These are phyloP conservation scores for Marmota flaviventris DNA, from an alignment of 2,113 vertebrate genomes.

Conservation along the genomic window DNA sequence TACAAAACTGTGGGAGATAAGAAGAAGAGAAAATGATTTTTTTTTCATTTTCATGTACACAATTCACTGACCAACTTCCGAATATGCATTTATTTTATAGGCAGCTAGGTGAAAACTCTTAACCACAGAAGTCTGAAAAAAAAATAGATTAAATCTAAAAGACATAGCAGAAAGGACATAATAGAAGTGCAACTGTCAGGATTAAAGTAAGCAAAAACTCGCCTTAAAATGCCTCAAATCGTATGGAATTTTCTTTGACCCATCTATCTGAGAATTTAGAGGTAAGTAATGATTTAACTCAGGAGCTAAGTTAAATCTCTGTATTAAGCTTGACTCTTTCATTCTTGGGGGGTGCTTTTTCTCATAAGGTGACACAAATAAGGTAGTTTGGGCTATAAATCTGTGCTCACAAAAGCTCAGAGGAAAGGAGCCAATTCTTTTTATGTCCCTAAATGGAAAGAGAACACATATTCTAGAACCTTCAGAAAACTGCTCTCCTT, in stretches of 20 bases:
- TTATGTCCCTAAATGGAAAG: not conserved
- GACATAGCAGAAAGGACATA: not conserved
- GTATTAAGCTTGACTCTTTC: not conserved
- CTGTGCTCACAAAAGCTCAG: not conserved
- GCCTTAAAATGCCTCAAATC: not conserved
- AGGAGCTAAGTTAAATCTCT: not conserved
- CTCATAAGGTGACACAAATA: not conserved
- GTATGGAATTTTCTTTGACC: not conserved
- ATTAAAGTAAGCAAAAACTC: not conserved
- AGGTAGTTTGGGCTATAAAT: not conserved
- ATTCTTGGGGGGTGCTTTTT: not conserved
- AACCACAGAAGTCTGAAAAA: not conserved
- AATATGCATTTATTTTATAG: not conserved
- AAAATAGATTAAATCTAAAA: not conserved
- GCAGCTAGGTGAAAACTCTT: not conserved
- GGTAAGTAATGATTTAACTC: not conserved
- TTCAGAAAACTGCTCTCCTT: not conserved
- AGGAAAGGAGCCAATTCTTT: not conserved
- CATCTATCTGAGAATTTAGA: not conserved
- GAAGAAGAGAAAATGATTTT: not conserved
- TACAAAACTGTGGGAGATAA: not conserved
- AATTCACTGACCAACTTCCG: not conserved
- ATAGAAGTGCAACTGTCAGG: not conserved
- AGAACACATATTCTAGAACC: not conserved
- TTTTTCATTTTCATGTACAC: not conserved